Evolutionary conservation across 2,888 invertebrate genomes (phyloP), one percentile per base, ranked within the genome.

Genomic region (Meteorus cinctellus): DNA sequence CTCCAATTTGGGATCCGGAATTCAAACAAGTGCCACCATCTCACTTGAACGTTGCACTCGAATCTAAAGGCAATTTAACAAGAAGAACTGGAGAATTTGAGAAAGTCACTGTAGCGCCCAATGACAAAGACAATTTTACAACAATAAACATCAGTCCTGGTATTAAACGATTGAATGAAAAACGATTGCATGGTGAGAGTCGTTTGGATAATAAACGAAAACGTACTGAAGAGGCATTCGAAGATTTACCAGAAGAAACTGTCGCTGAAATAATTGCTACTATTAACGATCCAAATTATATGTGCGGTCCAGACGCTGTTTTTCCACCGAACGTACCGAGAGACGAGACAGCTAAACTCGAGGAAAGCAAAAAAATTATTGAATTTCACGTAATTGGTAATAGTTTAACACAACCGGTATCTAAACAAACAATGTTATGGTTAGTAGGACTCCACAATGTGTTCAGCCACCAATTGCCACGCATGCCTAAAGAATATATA

Each of bases 401-500:
- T 90, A 96, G 97, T 2, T 91, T 98, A 12, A 96, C 96, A 0
- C 94, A 95, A 76, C 93, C 95, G 0, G 97, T 97, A 5, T 93
- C 95, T 70, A 96, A 96, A 84, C 96, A 97, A 89, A 96, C 96
- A 1, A 96, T 98, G 93, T 92, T 98, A 10, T 98, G 98, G 97
- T 91, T 97, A 5, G 95, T 97, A 77, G 96, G 97, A 29, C 92
- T 98, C 10, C 97, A 98, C 89, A 97, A 97, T 88, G 96, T 99
- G 0, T 98, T 99, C 89, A 96, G 97, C 0, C 96, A 97, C 85
- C 99, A 99, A 87, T 90, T 99, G 77, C 98, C 99, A 0, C 93
- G 96, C 87, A 99, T 99, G 98, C 98, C 98, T 0, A 96, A 97
- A 81, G 98, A 98, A 89, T 99, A 99, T 88, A 98, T 99, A 82